Evolutionary conservation across 2,888 invertebrate genomes (phyloP).

Genomic region (Acanthopleura granulata): DNA sequence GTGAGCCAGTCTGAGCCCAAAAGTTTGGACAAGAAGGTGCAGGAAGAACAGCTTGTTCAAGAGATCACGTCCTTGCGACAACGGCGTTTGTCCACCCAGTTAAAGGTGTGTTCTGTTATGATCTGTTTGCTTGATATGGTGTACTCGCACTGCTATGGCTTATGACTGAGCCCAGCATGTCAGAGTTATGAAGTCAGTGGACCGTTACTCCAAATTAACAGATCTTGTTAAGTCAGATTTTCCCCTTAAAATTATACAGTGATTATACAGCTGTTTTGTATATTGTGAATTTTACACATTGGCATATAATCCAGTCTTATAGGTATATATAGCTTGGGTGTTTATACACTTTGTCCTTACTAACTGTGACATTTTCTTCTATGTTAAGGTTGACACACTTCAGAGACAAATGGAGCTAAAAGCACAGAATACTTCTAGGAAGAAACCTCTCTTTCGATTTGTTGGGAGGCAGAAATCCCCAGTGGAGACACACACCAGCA

Average conservation of each 20-base stretch:
- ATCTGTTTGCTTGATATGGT: background rate
- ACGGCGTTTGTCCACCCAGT: constrained; percentile 55
- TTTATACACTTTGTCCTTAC: no score
- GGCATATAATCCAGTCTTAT: no score
- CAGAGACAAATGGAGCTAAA: constrained; percentile 43
- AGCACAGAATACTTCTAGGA: constrained; percentile 29
- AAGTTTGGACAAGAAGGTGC: background rate
- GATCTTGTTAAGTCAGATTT: no score
- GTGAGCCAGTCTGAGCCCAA: background rate
- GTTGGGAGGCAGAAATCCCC: constrained; percentile 35
- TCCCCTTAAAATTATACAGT: no score
- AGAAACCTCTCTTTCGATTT: constrained; percentile 44
- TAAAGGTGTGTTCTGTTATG: constrained; percentile 44
- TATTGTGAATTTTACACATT: no score
- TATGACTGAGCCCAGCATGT: no score
- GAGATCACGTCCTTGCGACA: constrained; percentile 51
- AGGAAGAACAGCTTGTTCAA: constrained; percentile 45
- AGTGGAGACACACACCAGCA: constrained; percentile 27
- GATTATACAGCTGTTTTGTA: no score
- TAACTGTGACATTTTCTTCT: constrained; percentile 16
- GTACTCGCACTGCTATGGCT: no score
- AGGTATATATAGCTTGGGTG: no score
- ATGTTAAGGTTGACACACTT: constrained; percentile 46
- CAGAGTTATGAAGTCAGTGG: no score
- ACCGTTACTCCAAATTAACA: no score